Conservation (phyloP, 2,888 invertebrate species). For the Drosophila monieri region DNA sequence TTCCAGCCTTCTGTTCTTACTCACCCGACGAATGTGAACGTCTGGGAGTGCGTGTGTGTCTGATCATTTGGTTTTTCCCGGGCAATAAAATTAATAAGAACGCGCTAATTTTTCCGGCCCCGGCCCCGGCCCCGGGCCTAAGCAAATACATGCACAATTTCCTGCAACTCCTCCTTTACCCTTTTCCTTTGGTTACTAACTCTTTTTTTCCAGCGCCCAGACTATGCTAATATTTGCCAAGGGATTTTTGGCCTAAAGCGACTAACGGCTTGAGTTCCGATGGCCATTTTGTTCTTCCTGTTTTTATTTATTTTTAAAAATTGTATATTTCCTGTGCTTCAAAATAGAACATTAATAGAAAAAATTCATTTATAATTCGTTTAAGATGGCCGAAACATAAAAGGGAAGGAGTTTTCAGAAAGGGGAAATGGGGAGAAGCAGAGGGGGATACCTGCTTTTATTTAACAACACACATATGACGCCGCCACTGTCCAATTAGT, state of each 20-base stretch:
- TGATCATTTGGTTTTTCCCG: constrained; percentile 74
- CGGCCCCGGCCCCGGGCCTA: constrained; percentile 44
- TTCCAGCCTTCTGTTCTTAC: constrained; percentile 53
- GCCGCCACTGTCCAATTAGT: constrained; percentile 66
- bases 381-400: constrained; percentile 44
- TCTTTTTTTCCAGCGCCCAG: constrained; percentile 57
- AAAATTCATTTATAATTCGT: constrained; percentile 62
- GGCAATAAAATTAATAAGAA: constrained; percentile 83
- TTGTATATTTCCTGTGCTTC: neutral
- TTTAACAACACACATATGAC: constrained; percentile 53
- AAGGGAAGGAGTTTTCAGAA: constrained; percentile 18
- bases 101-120: constrained; percentile 80
- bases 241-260: constrained; percentile 40
- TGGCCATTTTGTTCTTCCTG: constrained; percentile 60
- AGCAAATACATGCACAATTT: constrained; percentile 40
- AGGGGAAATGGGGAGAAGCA: neutral
- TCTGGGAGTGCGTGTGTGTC: constrained; percentile 44
- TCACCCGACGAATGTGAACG: constrained; percentile 29
- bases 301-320: constrained; percentile 11
- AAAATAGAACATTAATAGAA: neutral
- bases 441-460: constrained; percentile 34
- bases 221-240: constrained; percentile 72
- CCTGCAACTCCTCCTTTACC: constrained; percentile 27
- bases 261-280: constrained; percentile 25
- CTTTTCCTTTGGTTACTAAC: constrained; percentile 37